Evolutionary conservation across 1,140 invertebrate species (phyloP), one percentile per base, ranked within the genome.

Genomic region (Notospermus geniculatus): DNA sequence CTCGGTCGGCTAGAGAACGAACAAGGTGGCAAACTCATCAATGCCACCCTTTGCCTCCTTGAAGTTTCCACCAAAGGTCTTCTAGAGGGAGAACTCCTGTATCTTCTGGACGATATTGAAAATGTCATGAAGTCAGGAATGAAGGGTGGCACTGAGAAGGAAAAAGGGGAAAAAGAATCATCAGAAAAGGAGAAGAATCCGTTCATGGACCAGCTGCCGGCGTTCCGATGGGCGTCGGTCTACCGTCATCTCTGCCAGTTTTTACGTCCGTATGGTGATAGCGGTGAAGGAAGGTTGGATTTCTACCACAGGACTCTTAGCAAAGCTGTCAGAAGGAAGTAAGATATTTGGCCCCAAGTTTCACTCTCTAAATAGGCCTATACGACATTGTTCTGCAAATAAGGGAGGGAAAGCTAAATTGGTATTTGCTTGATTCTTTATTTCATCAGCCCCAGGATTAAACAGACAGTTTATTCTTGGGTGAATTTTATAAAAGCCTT

Each of bases 301-400:
- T 77, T 80, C 64, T 79, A 80, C 54, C 78, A 80, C 50, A 69
- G 75, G 27, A 70, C 78, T 39, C 68, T 80, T 7, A 79, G 77
- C 63, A 77, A 79, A 63, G 78, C 76, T 62, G 78, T 80, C 9
- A 69, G 74, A 55, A 73, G 72, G 61, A 74, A 71, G 78, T 79
- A 52, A 59, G 56, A 52, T 15, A 2, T 2, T 22, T 36, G 27
- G 19, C 7, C 30, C 7, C 7, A 45, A 36, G 59, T 30, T 19
- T 55, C 19, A 28, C 27, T 25, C 15, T 36, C 32, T n/a, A n/a
- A n/a, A n/a, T n/a, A n/a, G n/a, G n/a, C n/a, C n/a, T n/a, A n/a
- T n/a, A n/a, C n/a, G n/a, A n/a, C n/a, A n/a, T n/a, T n/a, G n/a
- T n/a, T n/a, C n/a, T n/a, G n/a, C n/a, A n/a, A n/a, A n/a, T n/a